Evolutionary conservation across 2,113 vertebrate species (phyloP), one percentile per base, ranked within the genome.

Genomic region (Amazona vittata): DNA sequence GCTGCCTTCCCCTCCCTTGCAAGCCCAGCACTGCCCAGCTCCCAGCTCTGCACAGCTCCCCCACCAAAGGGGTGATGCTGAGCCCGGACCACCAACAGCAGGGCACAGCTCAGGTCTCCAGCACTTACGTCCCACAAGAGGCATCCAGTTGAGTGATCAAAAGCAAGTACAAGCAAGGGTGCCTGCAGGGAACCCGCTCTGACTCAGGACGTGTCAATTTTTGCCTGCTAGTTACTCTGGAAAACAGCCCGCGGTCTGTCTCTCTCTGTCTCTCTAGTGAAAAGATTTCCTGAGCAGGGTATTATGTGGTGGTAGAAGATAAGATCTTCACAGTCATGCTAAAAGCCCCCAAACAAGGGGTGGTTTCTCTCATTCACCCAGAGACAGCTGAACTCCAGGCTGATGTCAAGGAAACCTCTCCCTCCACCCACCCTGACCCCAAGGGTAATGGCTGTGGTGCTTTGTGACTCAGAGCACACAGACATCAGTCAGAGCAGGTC

Each of bases 101-200:
- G 39, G 49, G 25, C 8, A 29, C 39, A 65, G 55, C 50, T 90
- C 52, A 15, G 0, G 12, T 46, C 41, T 94, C 89, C 75, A 78
- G 94, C 70, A 70, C 57, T 93, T 73, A 80, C 59, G 82, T 93
- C 65, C 84, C 88, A 63, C 79, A 89, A 93, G 81, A 86, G 79
- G 53, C n/a, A 8, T 80, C 79, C 73, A 81, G 74, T 5, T 94
- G 83, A 92, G 84, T 41, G 92, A 95, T 94, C 49, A 89, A 92
- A 94, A 96, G 71, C 93, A 93, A 94, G 90, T 83, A 93, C 39
- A 77, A 90, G 89, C 95, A 89, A 78, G 69, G 78, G 41, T 92
- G 87, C 81, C 87, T 92, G 76, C 80, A 85, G 71, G 84, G 95
- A 96, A 78, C 43, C 69, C 0, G 0, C 43, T 94, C 89, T 96